phyloP scores from a whole-genome alignment of 2,113 vertebrate genomes.

The Megalops atlanticus region DNA sequence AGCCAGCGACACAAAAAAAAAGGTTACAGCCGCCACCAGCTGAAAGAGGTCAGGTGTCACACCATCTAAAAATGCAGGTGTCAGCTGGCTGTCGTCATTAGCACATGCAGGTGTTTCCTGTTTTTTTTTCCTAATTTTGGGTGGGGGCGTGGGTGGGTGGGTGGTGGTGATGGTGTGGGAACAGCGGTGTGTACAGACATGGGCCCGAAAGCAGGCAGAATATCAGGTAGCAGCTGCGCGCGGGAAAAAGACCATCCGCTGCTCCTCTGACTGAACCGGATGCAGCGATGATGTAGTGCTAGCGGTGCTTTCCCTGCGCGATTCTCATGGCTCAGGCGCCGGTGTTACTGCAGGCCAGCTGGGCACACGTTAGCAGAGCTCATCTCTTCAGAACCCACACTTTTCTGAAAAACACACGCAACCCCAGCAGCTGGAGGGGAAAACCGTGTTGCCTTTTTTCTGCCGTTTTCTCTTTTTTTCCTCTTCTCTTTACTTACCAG shows the following conservation, averaged over 20 bases:
- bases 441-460: too few species aligned
- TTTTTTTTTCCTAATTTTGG: not conserved
- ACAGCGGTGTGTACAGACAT: not conserved
- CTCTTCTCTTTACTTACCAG: too few species aligned
- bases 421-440: not conserved
- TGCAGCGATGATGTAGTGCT: not conserved
- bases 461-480: too few species aligned
- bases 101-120: conserved; percentile 25
- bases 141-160: too few species aligned
- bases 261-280: not conserved
- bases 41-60: not conserved
- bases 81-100: not conserved
- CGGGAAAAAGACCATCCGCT: not conserved
- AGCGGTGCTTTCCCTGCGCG: not conserved
- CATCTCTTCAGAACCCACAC: not conserved
- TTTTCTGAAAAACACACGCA: not conserved
- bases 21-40: not conserved
- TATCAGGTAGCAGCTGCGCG: not conserved
- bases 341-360: not conserved
- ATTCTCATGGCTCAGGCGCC: not conserved
- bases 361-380: not conserved
- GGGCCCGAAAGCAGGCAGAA: not conserved
- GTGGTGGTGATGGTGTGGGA: too few species aligned
- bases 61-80: not conserved
- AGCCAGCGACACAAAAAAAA: not conserved